Conservation (phyloP, 2,888 invertebrate species). For the Desoria tigrina region DNA sequence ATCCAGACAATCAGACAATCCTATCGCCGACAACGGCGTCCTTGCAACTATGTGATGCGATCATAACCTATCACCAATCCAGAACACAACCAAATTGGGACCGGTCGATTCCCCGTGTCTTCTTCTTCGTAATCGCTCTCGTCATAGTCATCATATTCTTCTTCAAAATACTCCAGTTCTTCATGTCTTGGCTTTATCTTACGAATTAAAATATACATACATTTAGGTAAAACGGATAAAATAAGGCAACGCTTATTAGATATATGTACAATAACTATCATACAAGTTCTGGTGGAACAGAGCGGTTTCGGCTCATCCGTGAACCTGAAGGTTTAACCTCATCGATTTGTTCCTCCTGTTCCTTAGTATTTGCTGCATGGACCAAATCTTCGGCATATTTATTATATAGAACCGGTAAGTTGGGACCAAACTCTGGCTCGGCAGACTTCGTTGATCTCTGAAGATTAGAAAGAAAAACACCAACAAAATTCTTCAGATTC, state of each 20-base stretch:
- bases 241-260: no score
- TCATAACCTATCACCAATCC: slow-evolving; percentile 68
- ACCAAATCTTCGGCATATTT: slow-evolving; percentile 63
- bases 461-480: slow-evolving; percentile 4
- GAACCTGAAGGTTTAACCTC: background rate
- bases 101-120: slow-evolving; percentile 65
- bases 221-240: no score
- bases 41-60: no score
- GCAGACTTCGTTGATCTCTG: slow-evolving; percentile 51
- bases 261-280: no score
- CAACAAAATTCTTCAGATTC: no score
- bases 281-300: slow-evolving; percentile 43
- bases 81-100: slow-evolving; percentile 66
- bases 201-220: slow-evolving; percentile 20
- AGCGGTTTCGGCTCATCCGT: slow-evolving; percentile 42
- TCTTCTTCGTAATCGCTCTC: slow-evolving; percentile 60
- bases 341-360: slow-evolving; percentile 56
- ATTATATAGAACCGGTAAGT: slow-evolving; percentile 67
- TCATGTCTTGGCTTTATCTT: slow-evolving; percentile 57
- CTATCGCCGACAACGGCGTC: no score
- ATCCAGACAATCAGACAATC: no score
- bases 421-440: slow-evolving; percentile 46
- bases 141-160: slow-evolving; percentile 60
- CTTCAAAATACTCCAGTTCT: slow-evolving; percentile 59
- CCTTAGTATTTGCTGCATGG: slow-evolving; percentile 55